Conservation (phyloP, 35 echinoderm and acorn worm genomes). For the Apostichopus japonicus region DNA sequence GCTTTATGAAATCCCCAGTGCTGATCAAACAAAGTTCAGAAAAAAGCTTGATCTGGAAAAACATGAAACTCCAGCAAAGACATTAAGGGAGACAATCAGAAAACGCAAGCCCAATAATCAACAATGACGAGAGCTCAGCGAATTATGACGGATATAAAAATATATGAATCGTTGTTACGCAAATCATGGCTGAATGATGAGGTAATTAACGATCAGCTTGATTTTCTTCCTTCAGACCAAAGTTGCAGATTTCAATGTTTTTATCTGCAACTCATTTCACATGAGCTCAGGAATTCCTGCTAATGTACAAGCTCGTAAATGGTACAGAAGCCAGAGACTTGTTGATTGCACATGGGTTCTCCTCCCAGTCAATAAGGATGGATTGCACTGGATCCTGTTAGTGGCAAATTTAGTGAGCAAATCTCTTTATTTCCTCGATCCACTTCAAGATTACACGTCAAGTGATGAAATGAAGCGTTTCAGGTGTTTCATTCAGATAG, state of each 20-base stretch:
- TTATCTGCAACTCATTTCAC: constrained; percentile 2
- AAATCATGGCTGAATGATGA: neutral
- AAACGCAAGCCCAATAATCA: too few species aligned
- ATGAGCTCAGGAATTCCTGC: too few species aligned
- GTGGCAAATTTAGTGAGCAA: neutral
- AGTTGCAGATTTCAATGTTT: neutral
- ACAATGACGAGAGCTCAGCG: too few species aligned
- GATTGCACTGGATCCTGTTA: neutral
- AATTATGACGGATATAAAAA: too few species aligned
- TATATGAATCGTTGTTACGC: neutral
- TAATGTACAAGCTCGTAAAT: too few species aligned
- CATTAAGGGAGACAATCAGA: too few species aligned
- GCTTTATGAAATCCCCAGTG: neutral
- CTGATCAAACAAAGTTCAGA: neutral
- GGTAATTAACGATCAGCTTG: neutral
- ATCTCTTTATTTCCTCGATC: neutral
- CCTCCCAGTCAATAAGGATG: neutral
- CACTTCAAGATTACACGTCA: neutral
- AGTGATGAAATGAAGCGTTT: neutral
- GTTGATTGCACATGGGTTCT: too few species aligned
- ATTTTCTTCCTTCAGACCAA: neutral
- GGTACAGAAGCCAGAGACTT: too few species aligned
- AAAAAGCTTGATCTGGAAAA: neutral
- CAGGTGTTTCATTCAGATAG: neutral
- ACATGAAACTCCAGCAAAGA: too few species aligned